Evolutionary conservation across 2,113 vertebrate species (phyloP), one percentile per base, ranked within the genome.

Genomic region (Pollimyrus isidori): DNA sequence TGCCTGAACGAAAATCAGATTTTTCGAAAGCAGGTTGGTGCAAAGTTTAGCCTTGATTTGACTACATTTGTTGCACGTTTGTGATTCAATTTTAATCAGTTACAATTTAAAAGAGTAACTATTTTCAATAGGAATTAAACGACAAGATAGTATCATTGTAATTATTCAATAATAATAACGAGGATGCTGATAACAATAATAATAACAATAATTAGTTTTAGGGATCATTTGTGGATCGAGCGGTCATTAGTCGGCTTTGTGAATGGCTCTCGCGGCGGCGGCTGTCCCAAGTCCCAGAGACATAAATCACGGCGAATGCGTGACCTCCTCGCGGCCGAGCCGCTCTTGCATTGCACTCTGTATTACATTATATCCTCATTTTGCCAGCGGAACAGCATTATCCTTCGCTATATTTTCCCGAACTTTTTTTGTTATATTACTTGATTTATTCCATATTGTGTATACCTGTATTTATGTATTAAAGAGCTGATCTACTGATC

Each of bases 291-390:
- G 92, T 94, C 95, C 95, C 95, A 88, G 89, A 91, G 94, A 93
- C 94, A 92, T 95, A 97, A 94, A 97, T 95, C 93, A 96, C 93
- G 93, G 91, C 91, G 82, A 93, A 92, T 89, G 91, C 93, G 92
- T 96, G 94, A 96, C 96, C 94, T 95, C 95, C 95, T 93, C 92
- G 93, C 94, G 94, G 95, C 95, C 91, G 91, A 93, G 89, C 94
- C 91, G 92, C 88, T 91, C 91, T 93, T 93, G 90, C 93, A 94
- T 93, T 93, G 91, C 92, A 92, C 93, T 96, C 96, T 92, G 93
- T 95, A 92, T 90, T 94, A 93, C 92, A 94, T 95, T 95, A 94
- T 93, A 93, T 93, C 92, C 92, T 95, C 94, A 93, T 94, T 95
- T 95, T 93, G 94, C 93, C 91, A 92, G 92, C 92, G 93, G 92